phyloP scores from a whole-genome alignment of 2,797 vertebrate species.

The Tadarida brasiliensis region DNA sequence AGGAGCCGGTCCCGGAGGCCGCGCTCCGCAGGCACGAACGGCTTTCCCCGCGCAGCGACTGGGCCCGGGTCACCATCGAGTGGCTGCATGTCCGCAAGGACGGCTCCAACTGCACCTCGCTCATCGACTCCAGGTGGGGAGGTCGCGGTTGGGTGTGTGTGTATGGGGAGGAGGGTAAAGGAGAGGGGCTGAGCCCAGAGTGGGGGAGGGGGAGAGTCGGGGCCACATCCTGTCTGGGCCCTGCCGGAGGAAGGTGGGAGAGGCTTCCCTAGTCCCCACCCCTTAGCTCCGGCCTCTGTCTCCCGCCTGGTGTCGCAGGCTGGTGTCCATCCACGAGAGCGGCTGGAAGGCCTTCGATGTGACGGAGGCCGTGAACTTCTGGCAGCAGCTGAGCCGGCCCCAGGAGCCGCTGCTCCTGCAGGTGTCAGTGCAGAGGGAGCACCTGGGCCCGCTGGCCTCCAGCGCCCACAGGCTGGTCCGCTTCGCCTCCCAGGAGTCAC shows the following conservation, averaged over 20 bases:
- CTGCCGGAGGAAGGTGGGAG: not conserved
- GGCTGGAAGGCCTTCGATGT: constrained; percentile 97
- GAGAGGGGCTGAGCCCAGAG: too few species aligned
- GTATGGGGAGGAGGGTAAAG: too few species aligned
- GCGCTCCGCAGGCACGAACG: constrained; percentile 86
- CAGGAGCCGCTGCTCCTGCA: constrained; percentile 94
- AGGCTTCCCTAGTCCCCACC: too few species aligned
- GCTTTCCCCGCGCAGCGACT: constrained; percentile 85
- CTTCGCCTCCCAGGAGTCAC: constrained; percentile 46
- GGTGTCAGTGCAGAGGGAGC: constrained; percentile 96
- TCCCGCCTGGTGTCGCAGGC: not conserved
- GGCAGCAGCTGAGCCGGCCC: constrained; percentile 88
- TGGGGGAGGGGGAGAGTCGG: too few species aligned
- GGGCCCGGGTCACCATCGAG: constrained; percentile 94
- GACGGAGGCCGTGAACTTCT: constrained; percentile 96
- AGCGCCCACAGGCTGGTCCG: constrained; percentile 88
- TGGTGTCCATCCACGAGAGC: constrained; percentile 85
- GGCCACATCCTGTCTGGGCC: too few species aligned
- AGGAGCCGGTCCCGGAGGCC: constrained; percentile 89
- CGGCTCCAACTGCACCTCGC: constrained; percentile 93
- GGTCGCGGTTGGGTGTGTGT: not conserved
- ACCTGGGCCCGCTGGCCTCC: constrained; percentile 92
- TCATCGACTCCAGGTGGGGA: constrained; percentile 95
- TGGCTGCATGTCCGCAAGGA: constrained; percentile 92
- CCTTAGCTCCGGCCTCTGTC: not conserved